Percentiles rank a stretch among this genome's conserved stretches.
These are phyloP conservation scores for Didymodactylos carnosus DNA, from an alignment of 2,888 invertebrate genomes.

Conservation along the genomic window DNA sequence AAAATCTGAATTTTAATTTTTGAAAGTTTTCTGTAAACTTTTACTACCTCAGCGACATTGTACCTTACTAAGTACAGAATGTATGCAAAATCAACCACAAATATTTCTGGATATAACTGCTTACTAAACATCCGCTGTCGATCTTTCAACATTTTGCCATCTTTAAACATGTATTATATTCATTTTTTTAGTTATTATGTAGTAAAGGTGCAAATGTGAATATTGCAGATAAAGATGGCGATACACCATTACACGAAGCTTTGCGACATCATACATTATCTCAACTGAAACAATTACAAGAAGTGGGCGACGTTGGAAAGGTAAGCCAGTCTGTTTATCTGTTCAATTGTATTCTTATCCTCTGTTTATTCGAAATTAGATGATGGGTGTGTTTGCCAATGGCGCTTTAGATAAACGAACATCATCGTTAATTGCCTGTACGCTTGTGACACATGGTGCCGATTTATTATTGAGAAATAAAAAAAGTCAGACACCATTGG, in stretches of 20 bases:
- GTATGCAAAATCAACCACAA: not conserved
- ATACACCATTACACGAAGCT: slow-evolving; percentile 65
- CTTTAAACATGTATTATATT: no score
- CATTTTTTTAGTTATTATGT: not conserved
- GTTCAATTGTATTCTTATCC: not conserved
- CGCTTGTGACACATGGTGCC: slow-evolving; percentile 84
- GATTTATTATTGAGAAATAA: slow-evolving; percentile 70
- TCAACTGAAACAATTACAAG: slow-evolving; percentile 76
- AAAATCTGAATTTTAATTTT: no score
- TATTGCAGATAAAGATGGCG: slow-evolving; percentile 67
- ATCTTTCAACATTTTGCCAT: no score
- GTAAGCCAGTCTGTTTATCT: slow-evolving; percentile 28
- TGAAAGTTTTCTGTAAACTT: no score
- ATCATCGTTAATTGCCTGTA: slow-evolving; percentile 62
- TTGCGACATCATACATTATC: slow-evolving; percentile 83
- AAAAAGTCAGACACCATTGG: slow-evolving; percentile 71
- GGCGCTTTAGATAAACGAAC: slow-evolving; percentile 65
- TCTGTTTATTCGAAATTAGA: slow-evolving; percentile 36
- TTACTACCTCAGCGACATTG: no score
- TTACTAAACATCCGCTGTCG: no score
- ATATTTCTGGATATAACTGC: no score
- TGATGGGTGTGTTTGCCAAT: slow-evolving; percentile 56
- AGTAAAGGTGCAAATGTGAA: not conserved
- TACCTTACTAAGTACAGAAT: not conserved
- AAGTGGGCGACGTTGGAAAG: slow-evolving; percentile 44